These are phyloP conservation scores for Hylyphantes graminicola DNA, from an alignment of 1,140 invertebrate species.

Conservation along the genomic window DNA sequence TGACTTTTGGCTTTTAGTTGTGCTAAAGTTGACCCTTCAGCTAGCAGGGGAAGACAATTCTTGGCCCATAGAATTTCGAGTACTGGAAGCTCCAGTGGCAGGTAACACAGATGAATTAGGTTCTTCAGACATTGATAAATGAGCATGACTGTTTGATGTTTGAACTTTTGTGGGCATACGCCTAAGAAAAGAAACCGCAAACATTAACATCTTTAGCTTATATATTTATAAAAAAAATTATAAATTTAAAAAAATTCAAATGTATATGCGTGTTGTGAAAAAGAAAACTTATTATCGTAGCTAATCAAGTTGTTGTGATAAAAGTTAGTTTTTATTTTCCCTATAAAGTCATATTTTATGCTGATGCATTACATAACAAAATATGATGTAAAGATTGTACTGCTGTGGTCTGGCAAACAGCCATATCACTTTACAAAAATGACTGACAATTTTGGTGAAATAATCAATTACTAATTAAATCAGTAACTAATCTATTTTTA, in stretches of 20 bases:
- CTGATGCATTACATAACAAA: neutral
- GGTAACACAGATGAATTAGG: conserved; percentile 55
- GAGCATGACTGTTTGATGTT: conserved; percentile 58
- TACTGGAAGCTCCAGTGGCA: conserved; percentile 50
- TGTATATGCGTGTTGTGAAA: neutral
- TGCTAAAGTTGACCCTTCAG: conserved; percentile 53
- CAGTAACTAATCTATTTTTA: no score
- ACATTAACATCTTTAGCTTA: neutral
- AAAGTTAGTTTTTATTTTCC: neutral
- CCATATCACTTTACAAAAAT: no score
- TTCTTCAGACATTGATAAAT: conserved; percentile 57
- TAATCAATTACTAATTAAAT: no score
- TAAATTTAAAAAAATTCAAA: conserved; percentile 8
- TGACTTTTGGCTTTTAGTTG: conserved; percentile 58
- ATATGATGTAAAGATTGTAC: neutral
- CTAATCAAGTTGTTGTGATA: neutral
- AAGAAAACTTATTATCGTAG: neutral
- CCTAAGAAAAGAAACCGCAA: conserved; percentile 28
- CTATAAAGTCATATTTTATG: neutral
- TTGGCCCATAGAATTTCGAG: conserved; percentile 45
- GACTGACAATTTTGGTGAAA: no score
- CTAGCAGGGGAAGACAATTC: conserved; percentile 60
- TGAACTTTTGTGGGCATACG: conserved; percentile 52
- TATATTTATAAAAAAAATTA: neutral
- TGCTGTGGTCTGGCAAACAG: neutral